phyloP scores from a whole-genome alignment of 1,140 invertebrate genomes.

The Bathynomus jamesi region DNA sequence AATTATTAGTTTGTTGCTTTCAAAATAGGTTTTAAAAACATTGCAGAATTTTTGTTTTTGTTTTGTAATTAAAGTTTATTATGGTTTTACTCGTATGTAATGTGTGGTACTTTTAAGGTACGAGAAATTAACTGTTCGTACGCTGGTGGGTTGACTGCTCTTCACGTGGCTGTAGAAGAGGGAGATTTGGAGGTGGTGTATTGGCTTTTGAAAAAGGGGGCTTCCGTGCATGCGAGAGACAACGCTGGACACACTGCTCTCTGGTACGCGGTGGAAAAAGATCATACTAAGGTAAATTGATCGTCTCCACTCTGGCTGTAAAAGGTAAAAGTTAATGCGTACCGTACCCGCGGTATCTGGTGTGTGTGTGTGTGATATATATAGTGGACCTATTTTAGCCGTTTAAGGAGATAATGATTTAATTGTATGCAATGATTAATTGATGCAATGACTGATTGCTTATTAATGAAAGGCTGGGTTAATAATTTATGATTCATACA shows the following conservation, averaged over 20 bases:
- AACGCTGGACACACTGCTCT: constrained; percentile 54
- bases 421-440: no score
- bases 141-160: constrained; percentile 55
- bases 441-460: no score
- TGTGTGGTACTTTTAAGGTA: constrained; percentile 49
- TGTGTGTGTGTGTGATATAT: constrained; percentile 50
- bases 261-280: constrained; percentile 54
- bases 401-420: no score
- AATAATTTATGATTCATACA: constrained; percentile 1
- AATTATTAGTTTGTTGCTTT: background rate
- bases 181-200: constrained; percentile 61
- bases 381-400: no score
- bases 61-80: background rate
- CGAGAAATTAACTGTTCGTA: constrained; percentile 56
- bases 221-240: constrained; percentile 72
- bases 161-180: constrained; percentile 69
- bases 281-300: constrained; percentile 42
- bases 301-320: constrained; percentile 55
- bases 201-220: constrained; percentile 68
- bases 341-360: constrained; percentile 53
- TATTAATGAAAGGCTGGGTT: no score
- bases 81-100: background rate
- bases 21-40: background rate
- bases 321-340: no score
- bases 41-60: no score